phyloP scores from a whole-genome alignment of 2,113 vertebrate species.

The Syngnathoides biaculeatus region DNA sequence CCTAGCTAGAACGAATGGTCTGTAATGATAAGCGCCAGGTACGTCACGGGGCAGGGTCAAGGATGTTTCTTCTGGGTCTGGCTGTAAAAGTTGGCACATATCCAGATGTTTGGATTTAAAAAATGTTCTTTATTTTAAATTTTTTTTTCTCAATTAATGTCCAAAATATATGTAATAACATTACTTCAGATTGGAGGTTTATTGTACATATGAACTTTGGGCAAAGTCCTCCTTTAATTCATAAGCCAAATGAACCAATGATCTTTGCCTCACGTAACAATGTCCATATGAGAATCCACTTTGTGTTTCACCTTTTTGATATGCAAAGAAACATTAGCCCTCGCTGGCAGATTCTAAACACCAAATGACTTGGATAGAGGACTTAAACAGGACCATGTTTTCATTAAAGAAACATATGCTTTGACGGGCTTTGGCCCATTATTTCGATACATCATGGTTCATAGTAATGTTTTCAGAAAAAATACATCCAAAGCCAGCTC shows the following conservation, averaged over 20 bases:
- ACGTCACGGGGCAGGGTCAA: too few relatives aligned
- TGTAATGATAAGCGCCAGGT: too few relatives aligned
- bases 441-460: conserved; percentile 10
- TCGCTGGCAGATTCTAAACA: not conserved
- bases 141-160: too few relatives aligned
- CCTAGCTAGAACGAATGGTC: too few relatives aligned
- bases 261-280: not conserved
- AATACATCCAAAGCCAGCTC: conserved; percentile 31
- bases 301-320: not conserved
- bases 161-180: too few relatives aligned
- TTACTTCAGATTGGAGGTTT: too few relatives aligned
- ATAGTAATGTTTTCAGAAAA: conserved; percentile 24
- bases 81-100: too few relatives aligned
- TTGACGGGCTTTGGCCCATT: conserved; percentile 10
- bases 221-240: too few relatives aligned
- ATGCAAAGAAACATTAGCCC: conserved; percentile 3
- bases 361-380: conserved; percentile 7
- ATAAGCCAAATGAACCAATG: not conserved
- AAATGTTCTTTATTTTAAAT: too few relatives aligned
- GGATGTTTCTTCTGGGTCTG: too few relatives aligned
- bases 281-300: not conserved
- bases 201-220: too few relatives aligned
- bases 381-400: not conserved
- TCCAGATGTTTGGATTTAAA: too few relatives aligned
- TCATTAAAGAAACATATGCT: conserved; percentile 7